Base-by-base conservation (phyloP, 2,113 vertebrate genomes). In the Agelaius phoeniceus region DNA sequence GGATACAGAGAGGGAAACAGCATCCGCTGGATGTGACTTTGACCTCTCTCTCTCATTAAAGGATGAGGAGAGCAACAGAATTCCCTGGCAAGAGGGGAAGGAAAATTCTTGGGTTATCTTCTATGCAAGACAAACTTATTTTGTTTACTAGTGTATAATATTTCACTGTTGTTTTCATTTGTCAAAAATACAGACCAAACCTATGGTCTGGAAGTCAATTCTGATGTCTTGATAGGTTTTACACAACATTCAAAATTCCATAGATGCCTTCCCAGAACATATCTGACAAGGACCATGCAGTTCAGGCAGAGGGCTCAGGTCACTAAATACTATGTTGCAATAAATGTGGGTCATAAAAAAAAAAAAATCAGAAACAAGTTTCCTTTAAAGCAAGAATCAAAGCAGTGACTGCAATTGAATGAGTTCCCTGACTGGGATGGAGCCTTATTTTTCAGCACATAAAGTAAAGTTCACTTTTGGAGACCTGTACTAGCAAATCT, bases 1-100 rank as follows among this genome's bases (percentile, higher is more conserved):
- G 82, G 68, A 66, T 69, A 59, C 28, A 73, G 51, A 57, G 49
- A 5, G 4, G 13, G 41, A 82, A 92, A 82, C 12, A 3, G 80
- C 78, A 91, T 91, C 90, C 27, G 73, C 61, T 92, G 80, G 73
- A 89, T 92, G 84, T 83, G 87, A 92, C 94, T 95, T 92, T 93
- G 94, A 94, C 86, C 84, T 85, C 79, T 69, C 48, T 79, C 57
- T 82, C 55, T 81, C 49, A n/a, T 20, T 39, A 78, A 74, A 86
- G 39, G 48, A 78, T 54, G 49, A 90, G 57, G 43, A 88, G 75
- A 83, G 35, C 59, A 80, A 61, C 43, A 90, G 61, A 61, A 44
- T 84, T 86, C 52, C 79, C 17, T 67, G 37, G 58, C 37, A 84
- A 87, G 21, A 86, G 30, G 6, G 39, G 41, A 75, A 84, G 71